Base-by-base conservation (phyloP, 2,797 vertebrate species). In the Etheostoma perlongum region DNA sequence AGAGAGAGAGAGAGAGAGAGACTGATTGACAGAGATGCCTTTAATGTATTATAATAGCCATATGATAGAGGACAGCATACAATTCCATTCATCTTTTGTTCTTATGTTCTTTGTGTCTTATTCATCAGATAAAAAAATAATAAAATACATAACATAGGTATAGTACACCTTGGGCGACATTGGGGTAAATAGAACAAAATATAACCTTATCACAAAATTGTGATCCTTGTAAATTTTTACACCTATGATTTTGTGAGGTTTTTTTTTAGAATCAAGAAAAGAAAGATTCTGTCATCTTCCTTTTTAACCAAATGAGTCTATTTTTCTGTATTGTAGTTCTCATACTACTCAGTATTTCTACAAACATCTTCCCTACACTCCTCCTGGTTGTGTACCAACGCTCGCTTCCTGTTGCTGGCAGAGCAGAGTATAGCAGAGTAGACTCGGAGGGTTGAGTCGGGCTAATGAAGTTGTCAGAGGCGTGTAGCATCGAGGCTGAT, bases 401-500 rank as follows among this genome's bases (percentile, higher is more conserved):
- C 81, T 83, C 18, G 66, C 76, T 86, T 84, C 84, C 74, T 77
- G 81, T 76, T 94, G 94, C 94, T 94, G 93, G 95, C 95, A 95
- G 93, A 92, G 93, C 92, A 12, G 72, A 79, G 77, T 67, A 83
- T 52, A 78, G 92, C 94, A 81, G 86, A 93, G 90, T 64, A 42
- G 88, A 93, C 90, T 84, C 16, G 81, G 65, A 67, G 91, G 91
- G 87, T 91, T 74, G 19, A 86, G 93, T 92, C 70, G 84, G 89
- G 94, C 95, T 97, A 97, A 98, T 98, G 95, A 97, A 98, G 96
- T 96, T 97, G 96, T 99, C 97, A 97, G 95, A 96, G 94, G 93
- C 85, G 57, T 94, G 91, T 92, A 93, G 95, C 92, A 93, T 92
- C 80, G 90, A 81, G 92, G 94, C 93, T 96, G 95, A 96, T 95